These are phyloP conservation scores for Zophobas atratus DNA, from an alignment of 1,140 invertebrate genomes.

Conservation along the genomic window DNA sequence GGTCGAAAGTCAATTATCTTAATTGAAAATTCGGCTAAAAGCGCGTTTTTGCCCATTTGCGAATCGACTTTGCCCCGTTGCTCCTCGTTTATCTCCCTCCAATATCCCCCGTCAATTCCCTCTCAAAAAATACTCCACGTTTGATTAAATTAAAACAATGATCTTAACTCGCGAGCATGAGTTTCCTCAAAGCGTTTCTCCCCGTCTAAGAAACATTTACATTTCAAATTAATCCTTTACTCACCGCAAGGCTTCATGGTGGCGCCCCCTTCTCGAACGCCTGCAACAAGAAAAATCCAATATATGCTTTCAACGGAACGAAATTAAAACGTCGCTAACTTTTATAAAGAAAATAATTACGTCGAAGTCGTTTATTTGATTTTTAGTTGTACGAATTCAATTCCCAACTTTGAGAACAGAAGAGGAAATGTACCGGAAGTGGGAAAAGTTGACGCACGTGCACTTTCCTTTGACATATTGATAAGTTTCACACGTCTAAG, in stretches of 20 bases:
- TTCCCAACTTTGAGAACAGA: background rate
- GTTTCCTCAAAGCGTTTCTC: constrained; percentile 1
- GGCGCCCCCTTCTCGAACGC: background rate
- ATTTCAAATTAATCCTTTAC: constrained; percentile 11
- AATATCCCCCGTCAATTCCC: too few species aligned
- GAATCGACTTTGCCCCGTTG: too few species aligned
- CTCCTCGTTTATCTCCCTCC: too few species aligned
- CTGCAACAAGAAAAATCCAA: constrained; percentile 34
- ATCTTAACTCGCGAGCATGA: background rate
- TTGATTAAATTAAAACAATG: background rate
- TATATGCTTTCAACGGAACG: background rate
- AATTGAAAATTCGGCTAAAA: too few species aligned
- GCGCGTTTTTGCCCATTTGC: too few species aligned
- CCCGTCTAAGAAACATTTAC: background rate
- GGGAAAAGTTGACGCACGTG: constrained; percentile 40
- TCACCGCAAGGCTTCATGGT: constrained; percentile 16
- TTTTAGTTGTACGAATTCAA: constrained; percentile 23
- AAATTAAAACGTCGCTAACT: constrained; percentile 16
- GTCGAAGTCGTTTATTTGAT: constrained; percentile 16
- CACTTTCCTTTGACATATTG: constrained; percentile 40
- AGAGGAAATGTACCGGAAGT: constrained; percentile 36
- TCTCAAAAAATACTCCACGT: too few species aligned
- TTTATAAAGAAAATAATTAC: constrained; percentile 36
- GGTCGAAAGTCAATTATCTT: too few species aligned
- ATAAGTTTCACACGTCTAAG: constrained; percentile 43